Evolutionary conservation across 1,140 invertebrate genomes (phyloP).

Genomic region (Babylonia areolata): DNA sequence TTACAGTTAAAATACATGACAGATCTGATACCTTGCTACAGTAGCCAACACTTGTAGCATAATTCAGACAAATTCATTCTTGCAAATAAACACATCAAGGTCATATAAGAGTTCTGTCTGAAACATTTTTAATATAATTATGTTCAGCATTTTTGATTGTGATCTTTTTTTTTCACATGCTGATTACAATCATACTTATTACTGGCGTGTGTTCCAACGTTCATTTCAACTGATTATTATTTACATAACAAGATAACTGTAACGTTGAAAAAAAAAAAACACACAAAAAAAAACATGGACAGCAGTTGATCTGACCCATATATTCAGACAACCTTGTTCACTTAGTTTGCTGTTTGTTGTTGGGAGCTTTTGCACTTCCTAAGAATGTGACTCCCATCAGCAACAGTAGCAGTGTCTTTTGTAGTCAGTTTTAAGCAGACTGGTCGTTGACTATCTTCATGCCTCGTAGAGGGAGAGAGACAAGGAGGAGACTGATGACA

Average conservation of each 20-base stretch:
- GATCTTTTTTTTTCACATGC: not conserved
- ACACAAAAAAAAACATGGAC: not conserved
- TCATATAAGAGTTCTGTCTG: too few species aligned
- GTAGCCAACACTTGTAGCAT: too few species aligned
- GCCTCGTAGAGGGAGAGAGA: too few species aligned
- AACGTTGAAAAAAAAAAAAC: not conserved
- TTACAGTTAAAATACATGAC: too few species aligned
- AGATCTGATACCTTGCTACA: too few species aligned
- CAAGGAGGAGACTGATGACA: too few species aligned
- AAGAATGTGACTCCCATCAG: not conserved
- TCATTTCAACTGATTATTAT: not conserved
- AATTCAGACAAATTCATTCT: too few species aligned
- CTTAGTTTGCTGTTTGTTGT: not conserved
- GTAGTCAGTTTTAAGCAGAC: too few species aligned
- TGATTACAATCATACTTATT: not conserved
- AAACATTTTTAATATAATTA: not conserved
- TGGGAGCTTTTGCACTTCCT: not conserved
- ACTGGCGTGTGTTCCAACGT: not conserved
- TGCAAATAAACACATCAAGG: too few species aligned
- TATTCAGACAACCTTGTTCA: conserved; percentile 11
- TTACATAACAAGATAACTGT: not conserved
- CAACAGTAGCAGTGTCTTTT: too few species aligned
- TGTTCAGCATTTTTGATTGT: not conserved
- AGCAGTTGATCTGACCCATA: not conserved
- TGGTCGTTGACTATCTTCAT: too few species aligned